Evolutionary conservation across 1,140 invertebrate genomes (phyloP).

Genomic region (Drosophila parabipectinata): DNA sequence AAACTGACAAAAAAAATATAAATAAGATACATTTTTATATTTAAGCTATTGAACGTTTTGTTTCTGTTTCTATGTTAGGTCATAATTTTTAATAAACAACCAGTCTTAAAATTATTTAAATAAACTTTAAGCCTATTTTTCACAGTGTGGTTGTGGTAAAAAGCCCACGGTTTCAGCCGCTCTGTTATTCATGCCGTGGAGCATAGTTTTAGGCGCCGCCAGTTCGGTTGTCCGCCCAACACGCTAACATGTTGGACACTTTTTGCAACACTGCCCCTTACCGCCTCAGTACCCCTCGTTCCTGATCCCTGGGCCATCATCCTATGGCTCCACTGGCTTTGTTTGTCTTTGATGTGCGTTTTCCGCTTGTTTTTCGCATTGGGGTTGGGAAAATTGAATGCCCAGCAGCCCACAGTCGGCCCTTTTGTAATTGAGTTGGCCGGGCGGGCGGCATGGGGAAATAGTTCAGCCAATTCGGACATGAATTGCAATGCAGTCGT

Average conservation of each 20-base stretch:
- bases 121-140: not conserved
- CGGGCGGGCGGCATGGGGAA: constrained; percentile 36
- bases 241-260: constrained; percentile 53
- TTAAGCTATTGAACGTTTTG: not conserved
- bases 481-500: constrained; percentile 33
- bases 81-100: no score
- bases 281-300: not conserved
- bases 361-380: constrained; percentile 50
- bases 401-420: constrained; percentile 25
- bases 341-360: constrained; percentile 58
- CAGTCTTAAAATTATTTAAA: no score
- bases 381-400: constrained; percentile 40
- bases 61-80: not conserved
- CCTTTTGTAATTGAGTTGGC: constrained; percentile 53
- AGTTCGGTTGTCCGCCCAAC: constrained; percentile 41
- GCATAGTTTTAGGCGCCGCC: constrained; percentile 56
- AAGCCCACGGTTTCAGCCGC: constrained; percentile 13
- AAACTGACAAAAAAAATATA: not conserved
- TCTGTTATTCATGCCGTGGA: constrained; percentile 52
- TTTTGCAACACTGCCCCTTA: constrained; percentile 7
- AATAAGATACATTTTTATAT: not conserved
- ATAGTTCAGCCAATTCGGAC: constrained; percentile 41
- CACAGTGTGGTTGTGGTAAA: not conserved
- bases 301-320: not conserved
- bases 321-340: constrained; percentile 12